phyloP scores from a whole-genome alignment of 2,113 vertebrate species.

The Takifugu flavidus region DNA sequence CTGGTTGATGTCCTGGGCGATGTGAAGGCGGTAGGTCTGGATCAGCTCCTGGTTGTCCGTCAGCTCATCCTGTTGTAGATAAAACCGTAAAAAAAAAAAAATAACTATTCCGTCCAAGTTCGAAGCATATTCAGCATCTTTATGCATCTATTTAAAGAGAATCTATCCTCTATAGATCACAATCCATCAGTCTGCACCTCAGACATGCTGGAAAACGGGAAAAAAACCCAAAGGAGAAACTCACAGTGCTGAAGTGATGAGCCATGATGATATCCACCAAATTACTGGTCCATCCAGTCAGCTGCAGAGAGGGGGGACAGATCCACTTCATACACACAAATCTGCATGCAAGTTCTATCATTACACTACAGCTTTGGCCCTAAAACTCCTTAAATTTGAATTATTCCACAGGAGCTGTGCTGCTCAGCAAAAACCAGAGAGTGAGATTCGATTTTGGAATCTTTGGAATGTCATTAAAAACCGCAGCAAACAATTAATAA shows the following conservation, averaged over 20 bases:
- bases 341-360: too few species aligned
- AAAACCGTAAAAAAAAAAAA: neutral
- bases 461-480: slow-evolving; percentile 3
- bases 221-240: slow-evolving; percentile 42
- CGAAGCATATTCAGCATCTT: too few species aligned
- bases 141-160: too few species aligned
- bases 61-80: slow-evolving; percentile 84
- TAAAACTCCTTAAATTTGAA: too few species aligned
- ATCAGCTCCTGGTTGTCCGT: slow-evolving; percentile 93
- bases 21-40: slow-evolving; percentile 94
- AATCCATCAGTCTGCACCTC: too few species aligned
- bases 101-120: too few species aligned
- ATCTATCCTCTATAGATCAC: too few species aligned
- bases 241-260: slow-evolving; percentile 95
- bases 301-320: slow-evolving; percentile 65
- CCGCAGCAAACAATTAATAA: slow-evolving; percentile 13
- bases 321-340: neutral
- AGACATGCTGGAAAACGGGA: neutral
- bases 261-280: slow-evolving; percentile 91
- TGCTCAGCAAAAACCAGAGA: neutral
- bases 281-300: slow-evolving; percentile 93
- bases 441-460: neutral
- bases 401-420: neutral
- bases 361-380: too few species aligned
- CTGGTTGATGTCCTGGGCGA: slow-evolving; percentile 96